These are phyloP conservation scores for Odocoileus virginianus DNA, from an alignment of 2,113 vertebrate species.

Conservation along the genomic window DNA sequence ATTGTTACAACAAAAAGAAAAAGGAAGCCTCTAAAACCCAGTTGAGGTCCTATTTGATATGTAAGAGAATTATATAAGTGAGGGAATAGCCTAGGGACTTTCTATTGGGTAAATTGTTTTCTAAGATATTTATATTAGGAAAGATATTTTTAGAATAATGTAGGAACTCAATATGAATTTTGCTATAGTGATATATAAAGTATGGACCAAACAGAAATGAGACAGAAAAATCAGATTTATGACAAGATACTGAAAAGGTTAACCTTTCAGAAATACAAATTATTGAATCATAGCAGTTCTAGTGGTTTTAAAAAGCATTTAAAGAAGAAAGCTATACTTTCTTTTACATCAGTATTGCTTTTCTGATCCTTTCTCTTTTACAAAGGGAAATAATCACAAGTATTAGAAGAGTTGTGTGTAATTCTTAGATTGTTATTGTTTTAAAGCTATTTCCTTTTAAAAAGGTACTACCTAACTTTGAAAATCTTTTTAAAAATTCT, in stretches of 20 bases:
- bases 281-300: background rate
- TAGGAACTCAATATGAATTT: background rate
- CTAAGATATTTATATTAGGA: background rate
- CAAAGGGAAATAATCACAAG: background rate
- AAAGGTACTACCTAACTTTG: background rate
- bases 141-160: background rate
- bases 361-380: background rate
- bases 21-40: background rate
- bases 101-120: background rate
- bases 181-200: background rate
- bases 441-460: background rate
- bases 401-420: background rate
- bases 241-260: background rate
- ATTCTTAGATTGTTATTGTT: background rate
- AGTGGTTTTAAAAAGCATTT: background rate
- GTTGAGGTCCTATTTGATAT: background rate
- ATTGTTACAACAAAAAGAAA: background rate
- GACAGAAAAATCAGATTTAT: background rate
- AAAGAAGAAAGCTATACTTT: background rate
- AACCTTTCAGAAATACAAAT: background rate
- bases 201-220: background rate
- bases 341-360: background rate
- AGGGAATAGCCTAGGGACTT: background rate
- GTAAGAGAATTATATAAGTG: background rate
- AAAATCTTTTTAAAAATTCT: background rate